Conservation (phyloP, 2,797 vertebrate genomes). For the Craterocephalus amniculus region DNA sequence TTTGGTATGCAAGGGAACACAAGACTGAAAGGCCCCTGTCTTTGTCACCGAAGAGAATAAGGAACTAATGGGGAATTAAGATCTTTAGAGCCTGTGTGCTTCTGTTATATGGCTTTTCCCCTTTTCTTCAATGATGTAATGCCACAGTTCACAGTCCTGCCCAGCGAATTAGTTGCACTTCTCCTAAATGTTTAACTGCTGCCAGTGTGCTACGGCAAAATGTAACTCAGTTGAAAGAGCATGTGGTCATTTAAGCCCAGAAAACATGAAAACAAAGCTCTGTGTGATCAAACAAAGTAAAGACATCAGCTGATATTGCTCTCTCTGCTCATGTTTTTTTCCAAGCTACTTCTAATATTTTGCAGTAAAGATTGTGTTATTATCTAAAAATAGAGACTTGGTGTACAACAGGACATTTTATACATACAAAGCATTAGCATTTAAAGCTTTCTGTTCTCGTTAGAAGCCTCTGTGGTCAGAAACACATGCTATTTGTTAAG, state of each 20-base stretch:
- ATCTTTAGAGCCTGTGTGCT: constrained; percentile 79
- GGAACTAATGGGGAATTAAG: constrained; percentile 86
- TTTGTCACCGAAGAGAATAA: constrained; percentile 82
- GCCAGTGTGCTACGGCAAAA: constrained; percentile 60
- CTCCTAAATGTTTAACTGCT: constrained; percentile 66
- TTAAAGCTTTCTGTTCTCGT: constrained; percentile 69
- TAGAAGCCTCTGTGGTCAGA: constrained; percentile 70
- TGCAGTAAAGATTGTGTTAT: constrained; percentile 23
- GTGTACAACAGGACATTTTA: constrained; percentile 43
- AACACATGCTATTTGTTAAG: constrained; percentile 67
- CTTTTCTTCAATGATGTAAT: constrained; percentile 79
- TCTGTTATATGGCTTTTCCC: constrained; percentile 80
- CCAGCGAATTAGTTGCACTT: constrained; percentile 76
- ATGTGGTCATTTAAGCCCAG: constrained; percentile 31
- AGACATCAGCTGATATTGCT: constrained; percentile 38
- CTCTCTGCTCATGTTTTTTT: constrained; percentile 20
- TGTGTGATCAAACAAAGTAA: constrained; percentile 25
- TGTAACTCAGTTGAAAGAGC: constrained; percentile 60
- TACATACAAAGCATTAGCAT: constrained; percentile 70
- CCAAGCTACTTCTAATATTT: constrained; percentile 17
- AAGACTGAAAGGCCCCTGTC: constrained; percentile 80
- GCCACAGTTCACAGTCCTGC: constrained; percentile 78
- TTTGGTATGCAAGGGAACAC: constrained; percentile 84
- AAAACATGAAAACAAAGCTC: constrained; percentile 46
- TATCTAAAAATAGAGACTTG: constrained; percentile 51